Conservation (phyloP, 2,888 invertebrate species). For the Clostera curtula region DNA sequence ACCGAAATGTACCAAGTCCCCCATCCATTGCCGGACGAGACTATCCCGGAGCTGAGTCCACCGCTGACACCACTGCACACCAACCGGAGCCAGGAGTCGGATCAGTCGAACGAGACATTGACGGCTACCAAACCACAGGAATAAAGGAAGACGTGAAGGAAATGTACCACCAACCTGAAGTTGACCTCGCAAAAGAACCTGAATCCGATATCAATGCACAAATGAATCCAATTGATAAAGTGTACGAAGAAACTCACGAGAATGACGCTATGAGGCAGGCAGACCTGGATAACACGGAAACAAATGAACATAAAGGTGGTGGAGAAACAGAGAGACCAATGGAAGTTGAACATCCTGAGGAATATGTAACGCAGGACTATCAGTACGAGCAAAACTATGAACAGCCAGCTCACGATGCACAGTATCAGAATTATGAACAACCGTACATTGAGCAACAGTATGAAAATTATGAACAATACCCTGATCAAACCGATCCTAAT, state of each 20-base stretch:
- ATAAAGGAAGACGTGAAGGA: conserved; percentile 29
- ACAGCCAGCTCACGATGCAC: conserved; percentile 15
- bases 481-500: conserved; percentile 46
- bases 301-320: conserved; percentile 16
- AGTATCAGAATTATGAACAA: conserved; percentile 28
- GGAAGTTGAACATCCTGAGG: conserved; percentile 28
- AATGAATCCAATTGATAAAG: conserved; percentile 8
- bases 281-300: conserved; percentile 17
- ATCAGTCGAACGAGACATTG: conserved; percentile 28
- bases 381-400: conserved; percentile 37
- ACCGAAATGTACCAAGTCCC: conserved; percentile 48
- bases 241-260: conserved; percentile 12
- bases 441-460: conserved; percentile 18
- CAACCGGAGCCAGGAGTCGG: conserved; percentile 29
- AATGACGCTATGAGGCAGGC: conserved; percentile 14
- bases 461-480: conserved; percentile 40
- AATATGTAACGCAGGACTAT: conserved; percentile 23
- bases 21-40: conserved; percentile 50
- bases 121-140: conserved; percentile 32
- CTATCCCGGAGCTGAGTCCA: conserved; percentile 59
- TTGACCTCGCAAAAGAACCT: conserved; percentile 7
- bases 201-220: conserved; percentile 13
- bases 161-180: conserved; percentile 15
- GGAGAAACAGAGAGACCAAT: conserved; percentile 23
- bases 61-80: conserved; percentile 49